phyloP scores from a whole-genome alignment of 92 coral and sea anemone genomes.

The Actinernus sp. region DNA sequence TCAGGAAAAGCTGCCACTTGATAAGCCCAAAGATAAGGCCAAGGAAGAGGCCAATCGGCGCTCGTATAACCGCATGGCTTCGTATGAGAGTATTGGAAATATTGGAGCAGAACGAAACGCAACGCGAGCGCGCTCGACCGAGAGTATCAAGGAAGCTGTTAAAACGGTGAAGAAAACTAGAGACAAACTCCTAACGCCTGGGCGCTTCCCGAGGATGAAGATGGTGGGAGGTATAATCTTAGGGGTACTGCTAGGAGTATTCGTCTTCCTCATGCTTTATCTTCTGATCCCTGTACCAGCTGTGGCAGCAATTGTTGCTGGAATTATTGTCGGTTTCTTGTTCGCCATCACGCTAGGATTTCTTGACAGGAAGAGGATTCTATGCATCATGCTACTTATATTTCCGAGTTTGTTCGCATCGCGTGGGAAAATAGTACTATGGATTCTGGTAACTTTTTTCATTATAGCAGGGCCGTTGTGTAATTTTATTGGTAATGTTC shows the following conservation, averaged over 20 bases:
- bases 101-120: conserved; percentile 39
- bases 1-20: conserved; percentile 23
- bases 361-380: conserved; percentile 77
- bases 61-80: conserved; percentile 79
- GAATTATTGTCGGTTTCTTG: conserved; percentile 70
- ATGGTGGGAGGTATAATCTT: conserved; percentile 81
- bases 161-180: conserved; percentile 73
- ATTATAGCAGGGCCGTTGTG: conserved; percentile 91
- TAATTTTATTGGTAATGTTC: conserved; percentile 83
- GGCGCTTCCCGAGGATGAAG: conserved; percentile 69
- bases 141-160: conserved; percentile 81
- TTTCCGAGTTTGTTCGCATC: conserved; percentile 88
- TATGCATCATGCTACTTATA: conserved; percentile 77
- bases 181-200: conserved; percentile 69
- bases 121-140: conserved; percentile 71
- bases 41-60: conserved; percentile 68
- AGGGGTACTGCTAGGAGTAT: conserved; percentile 77
- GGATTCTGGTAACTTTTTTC: conserved; percentile 85
- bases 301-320: conserved; percentile 67
- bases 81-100: conserved; percentile 77
- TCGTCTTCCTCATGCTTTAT: conserved; percentile 72
- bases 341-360: conserved; percentile 81
- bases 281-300: conserved; percentile 64
- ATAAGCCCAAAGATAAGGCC: conserved; percentile 62
- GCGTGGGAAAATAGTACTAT: conserved; percentile 85